Conservation (phyloP, 2,888 invertebrate genomes). For the Scaptomyza parva region DNA sequence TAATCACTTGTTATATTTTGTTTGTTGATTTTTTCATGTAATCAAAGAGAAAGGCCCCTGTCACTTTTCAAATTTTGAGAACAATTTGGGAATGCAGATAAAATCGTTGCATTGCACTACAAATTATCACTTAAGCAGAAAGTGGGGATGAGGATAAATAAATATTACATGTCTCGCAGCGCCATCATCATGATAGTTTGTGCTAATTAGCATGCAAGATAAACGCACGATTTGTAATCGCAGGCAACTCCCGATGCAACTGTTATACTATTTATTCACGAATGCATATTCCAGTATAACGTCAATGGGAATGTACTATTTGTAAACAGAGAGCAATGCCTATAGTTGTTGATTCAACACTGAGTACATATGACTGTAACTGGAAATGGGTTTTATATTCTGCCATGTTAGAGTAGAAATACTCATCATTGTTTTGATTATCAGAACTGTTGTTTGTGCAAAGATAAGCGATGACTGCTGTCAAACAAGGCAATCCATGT, state of each 20-base stretch:
- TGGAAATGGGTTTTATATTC: slow-evolving; percentile 30
- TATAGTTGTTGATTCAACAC: not conserved
- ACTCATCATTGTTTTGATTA: slow-evolving; percentile 39
- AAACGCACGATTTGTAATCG: slow-evolving; percentile 12
- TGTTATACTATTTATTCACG: slow-evolving; percentile 4
- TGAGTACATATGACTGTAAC: not conserved
- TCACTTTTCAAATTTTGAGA: slow-evolving; percentile 7
- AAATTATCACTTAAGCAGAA: not conserved
- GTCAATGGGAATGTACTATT: slow-evolving; percentile 17
- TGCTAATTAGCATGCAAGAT: slow-evolving; percentile 28
- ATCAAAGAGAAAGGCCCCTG: slow-evolving; percentile 49
- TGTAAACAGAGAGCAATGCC: not conserved
- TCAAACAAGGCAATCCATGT: slow-evolving; percentile 69
- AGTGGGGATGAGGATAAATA: not conserved
- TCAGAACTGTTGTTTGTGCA: slow-evolving; percentile 28
- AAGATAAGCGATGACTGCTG: slow-evolving; percentile 39
- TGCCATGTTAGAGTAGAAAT: slow-evolving; percentile 4
- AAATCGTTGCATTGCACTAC: not conserved
- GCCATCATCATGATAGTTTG: slow-evolving; percentile 5
- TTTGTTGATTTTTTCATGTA: slow-evolving; percentile 46
- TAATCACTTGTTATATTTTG: slow-evolving; percentile 57
- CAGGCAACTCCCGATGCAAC: not conserved
- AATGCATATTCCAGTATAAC: slow-evolving; percentile 11
- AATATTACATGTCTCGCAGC: slow-evolving; percentile 10
- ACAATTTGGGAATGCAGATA: not conserved